Base-by-base conservation (phyloP, 2,113 vertebrate genomes). In the Mus spicilegus region DNA sequence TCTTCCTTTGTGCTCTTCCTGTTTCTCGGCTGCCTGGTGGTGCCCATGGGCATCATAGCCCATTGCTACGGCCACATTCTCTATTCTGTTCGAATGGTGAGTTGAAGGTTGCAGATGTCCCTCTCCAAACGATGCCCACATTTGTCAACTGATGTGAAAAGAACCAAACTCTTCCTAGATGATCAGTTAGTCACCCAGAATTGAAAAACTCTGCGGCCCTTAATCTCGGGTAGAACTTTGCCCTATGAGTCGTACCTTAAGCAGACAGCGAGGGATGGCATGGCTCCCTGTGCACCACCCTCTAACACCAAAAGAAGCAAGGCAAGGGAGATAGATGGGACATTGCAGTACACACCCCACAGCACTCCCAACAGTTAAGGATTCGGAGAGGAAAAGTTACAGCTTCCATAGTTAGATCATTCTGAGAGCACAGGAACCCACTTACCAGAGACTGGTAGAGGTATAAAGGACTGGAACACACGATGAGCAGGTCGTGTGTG, bases 11-110 rank as follows among this genome's bases (percentile, higher is more conserved):
- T 99, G 91, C 98, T 99, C 94, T 98, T 99, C 94, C 99, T 99
- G 73, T 99, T 99, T 95, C 98, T 99, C 81, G 99, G 99, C 96
- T 99, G 99, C 89, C 98, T 99, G 96, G 99, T 99, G 82, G 99
- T 98, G 36, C 99, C 99, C 22, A 97, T 99, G 95, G 99, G 99
- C 4, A 98, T 99, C 95, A 99, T 99, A 98, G 98, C 98, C 84
- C 99, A 99, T 98, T 99, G 99, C 98, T 99, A 99, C n/a, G 99
- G 99, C 30, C 99, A 99, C 97, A 99, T 99, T 98, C 98, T 99
- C 39, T 99, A 99, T 67, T 98, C 99, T 51, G 98, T 99, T 93
- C 98, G 98, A 97, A 99, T 99, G 99, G 99, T 99, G 98, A 99
- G 99, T 97, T 95, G 46, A 82, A 91, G 87, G n/a, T 87, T 86